These are phyloP conservation scores for Ptilonorhynchus violaceus DNA, from an alignment of 2,113 vertebrate species.

Conservation along the genomic window DNA sequence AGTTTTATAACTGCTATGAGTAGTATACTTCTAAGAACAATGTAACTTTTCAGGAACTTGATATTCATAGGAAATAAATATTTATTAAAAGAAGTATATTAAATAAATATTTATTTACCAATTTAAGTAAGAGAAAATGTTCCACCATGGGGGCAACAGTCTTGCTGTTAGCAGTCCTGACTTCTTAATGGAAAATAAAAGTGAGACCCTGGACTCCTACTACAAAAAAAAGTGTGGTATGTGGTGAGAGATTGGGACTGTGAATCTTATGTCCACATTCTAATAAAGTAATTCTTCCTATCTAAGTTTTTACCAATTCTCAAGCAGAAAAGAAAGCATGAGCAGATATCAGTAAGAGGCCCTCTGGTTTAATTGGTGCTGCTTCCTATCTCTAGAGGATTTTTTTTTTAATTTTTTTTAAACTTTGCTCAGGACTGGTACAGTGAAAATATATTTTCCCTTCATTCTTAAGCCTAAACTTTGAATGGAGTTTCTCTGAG, in stretches of 20 bases:
- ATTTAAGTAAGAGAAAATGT: conserved; percentile 29
- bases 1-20: conserved; percentile 21
- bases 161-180: conserved; percentile 59
- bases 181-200: conserved; percentile 17
- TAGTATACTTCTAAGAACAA: conserved; percentile 61
- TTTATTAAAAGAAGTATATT: conserved; percentile 50
- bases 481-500: conserved; percentile 69
- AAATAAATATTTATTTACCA: conserved; percentile 65
- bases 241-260: conserved; percentile 26
- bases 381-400: conserved; percentile 49
- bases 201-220: not conserved
- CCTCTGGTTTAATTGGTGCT: conserved; percentile 60
- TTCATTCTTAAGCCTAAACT: conserved; percentile 62
- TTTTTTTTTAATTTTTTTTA: not conserved
- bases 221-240: not conserved
- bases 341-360: conserved; percentile 38
- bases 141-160: not conserved
- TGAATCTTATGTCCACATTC: not conserved
- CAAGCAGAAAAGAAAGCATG: conserved; percentile 36
- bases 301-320: conserved; percentile 34
- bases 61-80: conserved; percentile 59
- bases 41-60: conserved; percentile 58
- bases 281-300: conserved; percentile 16
- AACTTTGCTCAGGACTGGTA: conserved; percentile 68
- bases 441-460: conserved; percentile 66